phyloP scores from a whole-genome alignment of 2,797 vertebrate genomes.

The Cuculus canorus region DNA sequence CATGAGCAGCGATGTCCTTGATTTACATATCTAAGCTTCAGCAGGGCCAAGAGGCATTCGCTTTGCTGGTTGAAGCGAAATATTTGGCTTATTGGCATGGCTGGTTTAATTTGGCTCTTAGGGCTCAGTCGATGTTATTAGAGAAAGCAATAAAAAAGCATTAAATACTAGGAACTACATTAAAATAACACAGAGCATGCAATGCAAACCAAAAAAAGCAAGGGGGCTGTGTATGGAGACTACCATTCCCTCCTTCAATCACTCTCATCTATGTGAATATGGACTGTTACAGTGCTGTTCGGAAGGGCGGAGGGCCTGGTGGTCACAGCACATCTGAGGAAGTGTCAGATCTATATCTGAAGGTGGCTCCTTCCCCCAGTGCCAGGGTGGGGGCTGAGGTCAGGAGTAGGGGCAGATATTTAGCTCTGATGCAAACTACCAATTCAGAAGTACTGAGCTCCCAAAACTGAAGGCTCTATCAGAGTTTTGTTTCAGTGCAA shows the following conservation, averaged over 20 bases:
- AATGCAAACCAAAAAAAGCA: slow-evolving; percentile 8
- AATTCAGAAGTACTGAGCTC: neutral
- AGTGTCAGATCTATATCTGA: neutral
- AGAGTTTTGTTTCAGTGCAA: neutral
- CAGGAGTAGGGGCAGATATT: neutral
- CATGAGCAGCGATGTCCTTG: neutral
- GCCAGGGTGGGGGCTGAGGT: neutral
- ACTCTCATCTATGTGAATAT: neutral
- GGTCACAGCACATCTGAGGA: neutral
- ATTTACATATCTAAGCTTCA: neutral
- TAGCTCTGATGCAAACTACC: neutral
- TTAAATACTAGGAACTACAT: slow-evolving; percentile 51
- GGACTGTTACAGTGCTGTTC: neutral
- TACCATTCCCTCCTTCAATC: neutral
- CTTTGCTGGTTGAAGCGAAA: slow-evolving; percentile 28
- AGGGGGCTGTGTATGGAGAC: neutral
- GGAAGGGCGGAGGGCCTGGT: neutral
- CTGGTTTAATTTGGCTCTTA: slow-evolving; percentile 64
- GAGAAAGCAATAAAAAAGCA: slow-evolving; percentile 59
- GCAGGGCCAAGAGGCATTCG: neutral
- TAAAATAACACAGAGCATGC: slow-evolving; percentile 25
- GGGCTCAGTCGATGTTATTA: slow-evolving; percentile 20
- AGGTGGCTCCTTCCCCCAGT: neutral
- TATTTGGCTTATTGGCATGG: slow-evolving; percentile 42
- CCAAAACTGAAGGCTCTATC: neutral